Base-by-base conservation (phyloP, 1,140 invertebrate genomes). In the Sitobion miscanthi region DNA sequence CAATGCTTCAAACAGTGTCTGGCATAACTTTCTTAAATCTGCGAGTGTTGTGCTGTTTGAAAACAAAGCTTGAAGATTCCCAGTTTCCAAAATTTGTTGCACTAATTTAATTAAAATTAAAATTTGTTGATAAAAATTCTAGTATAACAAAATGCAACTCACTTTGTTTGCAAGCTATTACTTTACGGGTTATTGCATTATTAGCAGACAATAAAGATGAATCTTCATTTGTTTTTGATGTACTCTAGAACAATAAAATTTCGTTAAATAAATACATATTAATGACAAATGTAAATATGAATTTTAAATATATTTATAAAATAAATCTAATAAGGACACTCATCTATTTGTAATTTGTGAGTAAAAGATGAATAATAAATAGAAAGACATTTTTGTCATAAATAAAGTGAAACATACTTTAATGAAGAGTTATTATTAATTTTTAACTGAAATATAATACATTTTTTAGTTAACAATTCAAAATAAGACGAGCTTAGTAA, bases 1-100 rank as follows among this genome's bases (percentile, higher is more conserved):
- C 25, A 98, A 95, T 57, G 97, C 96, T 95, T 98, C 98, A 93
- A 98, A 95, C 23, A 98, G 95, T 30, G 97, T 97, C 85, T 97
- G 95, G 94, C 97, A 97, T 30, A 98, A 95, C 9, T 96, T 96
- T 94, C 97, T 97, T 20, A 98, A 95, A 95, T 98, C 97, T 30
- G 96, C 95, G 93, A 97, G 95, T 7, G 97, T 97, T 94, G 97
- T 96, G n/a, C 97, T 96, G 94, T 96, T 97, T 90, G 96, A 95
- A 94, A 96, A 96, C 17, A 93, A 86, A 42, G 91, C 35, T 93
- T 93, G 91, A 17, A 93, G 57, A 45, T 96, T 96, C 93, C 96
- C 96, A 86, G 95, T 95, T 94, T 97, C 96, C 42, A 97, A 94
- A 94, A 97, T 96, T 94, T 97, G 96, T 95, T 97, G 96, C 1